Evolutionary conservation across 2,797 vertebrate genomes (phyloP).

Genomic region (Chaetodon trifasciatus): DNA sequence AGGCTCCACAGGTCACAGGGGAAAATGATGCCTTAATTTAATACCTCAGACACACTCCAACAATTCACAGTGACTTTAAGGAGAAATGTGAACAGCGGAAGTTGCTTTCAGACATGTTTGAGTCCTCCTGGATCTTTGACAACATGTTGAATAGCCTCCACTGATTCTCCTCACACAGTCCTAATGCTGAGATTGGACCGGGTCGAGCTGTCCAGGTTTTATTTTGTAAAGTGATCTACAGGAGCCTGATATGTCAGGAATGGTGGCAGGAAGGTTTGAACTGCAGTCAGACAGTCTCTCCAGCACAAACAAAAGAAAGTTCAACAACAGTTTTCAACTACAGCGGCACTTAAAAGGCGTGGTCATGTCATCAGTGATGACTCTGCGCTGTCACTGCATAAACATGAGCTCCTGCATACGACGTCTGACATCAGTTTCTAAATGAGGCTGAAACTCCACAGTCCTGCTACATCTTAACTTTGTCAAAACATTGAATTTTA

Average conservation of each 20-base stretch:
- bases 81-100: neutral
- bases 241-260: neutral
- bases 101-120: neutral
- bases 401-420: too few species aligned
- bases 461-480: neutral
- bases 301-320: neutral
- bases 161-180: too few species aligned
- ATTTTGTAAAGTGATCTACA: too few species aligned
- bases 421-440: too few species aligned
- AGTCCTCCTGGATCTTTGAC: neutral
- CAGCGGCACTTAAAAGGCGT: neutral
- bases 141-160: neutral
- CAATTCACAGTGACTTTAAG: neutral
- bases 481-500: neutral
- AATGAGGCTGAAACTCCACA: neutral
- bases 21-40: neutral
- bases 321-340: neutral
- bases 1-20: conserved; percentile 13
- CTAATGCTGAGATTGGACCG: too few species aligned
- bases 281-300: neutral
- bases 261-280: neutral
- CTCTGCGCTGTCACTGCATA: too few species aligned
- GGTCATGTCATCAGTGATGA: neutral
- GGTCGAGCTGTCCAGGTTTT: too few species aligned
- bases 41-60: neutral